Evolutionary conservation across 2,797 vertebrate species (phyloP), one percentile per base, ranked within the genome.

Genomic region (Aselliscus stoliczkanus): DNA sequence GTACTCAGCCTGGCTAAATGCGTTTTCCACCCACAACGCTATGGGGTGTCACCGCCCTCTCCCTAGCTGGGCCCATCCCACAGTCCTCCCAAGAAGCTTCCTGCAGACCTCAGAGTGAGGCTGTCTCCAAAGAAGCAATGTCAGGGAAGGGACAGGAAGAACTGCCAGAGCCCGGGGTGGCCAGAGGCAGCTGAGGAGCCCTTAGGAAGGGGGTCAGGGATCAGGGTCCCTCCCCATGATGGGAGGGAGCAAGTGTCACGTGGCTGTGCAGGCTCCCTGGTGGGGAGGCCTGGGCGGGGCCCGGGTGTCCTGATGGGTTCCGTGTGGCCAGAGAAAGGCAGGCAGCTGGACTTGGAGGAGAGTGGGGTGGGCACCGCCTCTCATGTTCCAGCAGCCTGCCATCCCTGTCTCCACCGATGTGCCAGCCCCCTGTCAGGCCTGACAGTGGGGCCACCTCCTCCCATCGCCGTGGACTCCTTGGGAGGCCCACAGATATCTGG

Each of bases 391-490:
- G 0, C 54, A 37, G 10, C 65, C 79, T 91, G 81, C 80, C n/a
- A 0, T 39, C 91, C 69, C 62, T 93, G 81, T 95, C 86, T 81
- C 93, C 58, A n/a, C 85, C 2, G 0, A 13, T 0, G 1, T 79
- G 82, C 79, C 92, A 86, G 21, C 69, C 65, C 92, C 65, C 64
- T 5, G 5, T 29, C 1, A 10, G 79, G 52, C 75, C 50, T 47
- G 14, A 69, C 52, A 60, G 76, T 0, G 0, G 37, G 44, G 25
- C 79, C 0, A 0, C 67, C 54, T 0, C 67, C n/a, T 62, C 54
- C n/a, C 4, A 13, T 31, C 23, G 0, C 8, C 44, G 21, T 0
- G 1, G 88, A 79, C 0, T 0, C 56, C 37, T 65, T 1, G 0
- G 6, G 56, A 67, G 69, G 73, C 64, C 77, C 54, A 18, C 3